Percentiles rank a stretch among this genome's conserved stretches.
These are phyloP conservation scores for Pluvianellus socialis DNA, from an alignment of 2,113 vertebrate species.

Conservation along the genomic window DNA sequence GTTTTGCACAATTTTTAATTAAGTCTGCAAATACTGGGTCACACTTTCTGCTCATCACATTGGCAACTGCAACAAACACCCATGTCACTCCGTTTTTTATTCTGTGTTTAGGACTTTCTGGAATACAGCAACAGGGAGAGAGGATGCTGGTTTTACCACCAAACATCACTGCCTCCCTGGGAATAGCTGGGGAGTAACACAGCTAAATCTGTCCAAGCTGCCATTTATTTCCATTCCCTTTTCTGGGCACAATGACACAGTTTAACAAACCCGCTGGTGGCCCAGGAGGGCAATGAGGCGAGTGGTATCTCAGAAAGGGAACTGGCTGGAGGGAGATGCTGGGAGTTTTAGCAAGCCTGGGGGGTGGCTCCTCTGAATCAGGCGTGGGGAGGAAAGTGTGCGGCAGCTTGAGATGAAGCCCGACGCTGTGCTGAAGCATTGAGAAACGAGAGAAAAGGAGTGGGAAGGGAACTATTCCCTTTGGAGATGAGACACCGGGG, in stretches of 20 bases:
- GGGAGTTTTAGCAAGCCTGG: not conserved
- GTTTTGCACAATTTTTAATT: not conserved
- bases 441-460: not conserved
- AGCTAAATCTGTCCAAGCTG: not conserved
- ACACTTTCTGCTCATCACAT: not conserved
- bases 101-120: not conserved
- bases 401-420: not conserved
- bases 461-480: not conserved
- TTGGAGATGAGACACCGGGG: rapidly evolving
- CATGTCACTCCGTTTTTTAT: not conserved
- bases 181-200: not conserved
- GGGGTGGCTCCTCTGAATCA: not conserved
- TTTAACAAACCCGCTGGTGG: not conserved
- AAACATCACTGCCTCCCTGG: not conserved
- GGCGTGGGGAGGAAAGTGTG: not conserved
- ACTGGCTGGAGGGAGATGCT: not conserved
- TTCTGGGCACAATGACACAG: not conserved
- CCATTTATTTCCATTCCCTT: not conserved
- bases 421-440: not conserved
- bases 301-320: not conserved
- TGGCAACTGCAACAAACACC: not conserved
- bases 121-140: not conserved
- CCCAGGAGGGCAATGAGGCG: not conserved
- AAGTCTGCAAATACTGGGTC: not conserved
- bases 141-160: not conserved